Conservation (phyloP, 2,888 invertebrate genomes). For the Notodonta ziczac region DNA sequence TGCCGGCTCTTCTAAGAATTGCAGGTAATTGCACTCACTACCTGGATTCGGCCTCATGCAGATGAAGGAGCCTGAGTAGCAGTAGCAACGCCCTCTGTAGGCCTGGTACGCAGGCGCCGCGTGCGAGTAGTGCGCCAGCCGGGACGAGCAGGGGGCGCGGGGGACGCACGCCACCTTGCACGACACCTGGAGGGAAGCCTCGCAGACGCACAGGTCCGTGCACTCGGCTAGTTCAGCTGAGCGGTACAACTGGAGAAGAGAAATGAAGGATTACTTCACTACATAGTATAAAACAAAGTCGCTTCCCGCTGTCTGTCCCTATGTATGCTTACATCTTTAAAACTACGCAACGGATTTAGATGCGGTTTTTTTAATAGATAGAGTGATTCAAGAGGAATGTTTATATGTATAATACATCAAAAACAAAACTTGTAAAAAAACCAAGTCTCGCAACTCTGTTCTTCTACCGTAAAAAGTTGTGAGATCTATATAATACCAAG, state of each 20-base stretch:
- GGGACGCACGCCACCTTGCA: slow-evolving; percentile 96
- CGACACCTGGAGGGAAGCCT: slow-evolving; percentile 89
- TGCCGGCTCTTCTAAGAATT: background rate
- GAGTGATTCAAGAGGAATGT: no score
- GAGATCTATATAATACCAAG: no score
- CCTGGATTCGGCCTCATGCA: slow-evolving; percentile 92
- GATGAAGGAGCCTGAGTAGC: slow-evolving; percentile 96
- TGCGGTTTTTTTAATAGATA: no score
- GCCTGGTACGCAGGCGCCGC: slow-evolving; percentile 96
- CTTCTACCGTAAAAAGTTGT: no score
- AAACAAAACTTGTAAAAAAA: no score
- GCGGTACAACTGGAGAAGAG: slow-evolving; percentile 87
- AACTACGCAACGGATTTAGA: no score
- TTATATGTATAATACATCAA: no score
- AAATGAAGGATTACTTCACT: background rate
- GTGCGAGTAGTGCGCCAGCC: slow-evolving; percentile 95
- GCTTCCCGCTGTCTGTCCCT: no score
- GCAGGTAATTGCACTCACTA: slow-evolving; percentile 24
- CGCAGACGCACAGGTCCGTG: slow-evolving; percentile 95
- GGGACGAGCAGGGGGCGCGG: slow-evolving; percentile 93
- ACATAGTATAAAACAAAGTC: no score
- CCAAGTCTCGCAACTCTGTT: no score
- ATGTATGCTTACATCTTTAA: no score
- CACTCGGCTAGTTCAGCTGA: slow-evolving; percentile 93
- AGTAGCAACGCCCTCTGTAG: slow-evolving; percentile 94